Evolutionary conservation across 2,888 invertebrate species (phyloP), one percentile per base, ranked within the genome.

Genomic region (Trichopoda pennipes): DNA sequence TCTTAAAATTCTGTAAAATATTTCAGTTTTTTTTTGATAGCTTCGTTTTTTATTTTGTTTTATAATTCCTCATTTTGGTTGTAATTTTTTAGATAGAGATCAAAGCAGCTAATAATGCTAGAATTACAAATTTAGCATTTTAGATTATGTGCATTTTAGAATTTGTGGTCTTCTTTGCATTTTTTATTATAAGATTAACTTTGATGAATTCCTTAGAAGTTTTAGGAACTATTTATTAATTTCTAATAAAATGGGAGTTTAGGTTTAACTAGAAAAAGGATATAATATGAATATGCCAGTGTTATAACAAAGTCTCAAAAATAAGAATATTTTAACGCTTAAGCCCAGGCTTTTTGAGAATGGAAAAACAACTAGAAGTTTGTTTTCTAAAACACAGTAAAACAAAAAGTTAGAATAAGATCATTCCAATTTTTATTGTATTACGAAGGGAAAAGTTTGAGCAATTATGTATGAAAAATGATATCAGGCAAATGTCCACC

Each of bases 41-140:
- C n/a, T 49, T 44, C n/a, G 6, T n/a, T 42, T 44, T 21, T 35
- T 21, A 9, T 21, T 1, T 2, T 28, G 28, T 28, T 8, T 47
- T 49, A 28, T 19, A 70, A 49, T 70, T 70, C 32, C 14, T 47
- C 58, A 35, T 58, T 56, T 68, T n/a, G 21, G 35, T 56, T 77
- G 70, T 70, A 77, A 63, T 70, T 77, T 77, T 64, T 51, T 38
- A 70, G 77, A 77, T 77, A 70, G 56, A 63, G 55, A 70, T 77
- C 70, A 77, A 63, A 77, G 63, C 69, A 69, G 19, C 60, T 49
- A 61, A 47, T 61, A 69, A 63, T 61, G 51, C 55, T 61, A 14
- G 61, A 53, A 77, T 69, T 63, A 63, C 61, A 77, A 77, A 69
- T 69, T 77, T 63, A 63, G 55, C 69, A 70, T 77, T 47, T 70